Evolutionary conservation across 2,888 invertebrate genomes (phyloP), one percentile per base, ranked within the genome.

Genomic region (Zygaena filipendulae): DNA sequence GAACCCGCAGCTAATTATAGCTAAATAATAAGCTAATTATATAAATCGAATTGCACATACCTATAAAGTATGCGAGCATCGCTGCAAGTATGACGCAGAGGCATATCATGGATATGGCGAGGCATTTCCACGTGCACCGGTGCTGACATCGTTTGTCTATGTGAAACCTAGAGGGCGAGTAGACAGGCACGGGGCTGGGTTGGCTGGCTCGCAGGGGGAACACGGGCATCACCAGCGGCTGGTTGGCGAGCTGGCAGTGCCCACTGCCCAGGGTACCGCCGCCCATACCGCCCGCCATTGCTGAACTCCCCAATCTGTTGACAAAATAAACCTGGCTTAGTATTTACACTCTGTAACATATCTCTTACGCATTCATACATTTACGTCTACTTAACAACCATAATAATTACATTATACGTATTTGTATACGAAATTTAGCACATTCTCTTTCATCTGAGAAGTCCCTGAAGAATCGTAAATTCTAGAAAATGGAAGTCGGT

Each of bases 81-180:
- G 95, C 95, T 54, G 92, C 89, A 59, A 96, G 85, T 54, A 91
- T 90, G 60, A 95, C 91, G 60, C 91, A 88, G 55, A 96, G 84
- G 64, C 95, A 85, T 70, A 96, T 93, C 79, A 96, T 89, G 54
- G 91, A 88, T 70, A 97, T 92, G 71, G 94, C 93, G 68, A 93
- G 89, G 75, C 95, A 96, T 81, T 95, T 94, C 97, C 97, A 97
- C 63, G 95, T 92, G 84, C 96, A 96, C 49, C 93, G 86, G 71
- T 92, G 92, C 70, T 91, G 92, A 82, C 92, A 94, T 49, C 92
- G 87, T 79, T 95, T 95, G 82, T 94, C 92, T 83, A 94, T 92
- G 84, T 93, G 92, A 83, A 94, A 94, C 72, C 94, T 88, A 63
- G 92, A 93, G 63, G 92, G 92, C 54, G 92, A 92, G 82, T 93